Evolutionary conservation across 2,113 vertebrate genomes (phyloP), one percentile per base, ranked within the genome.

Genomic region (Chaenogobius annularis): DNA sequence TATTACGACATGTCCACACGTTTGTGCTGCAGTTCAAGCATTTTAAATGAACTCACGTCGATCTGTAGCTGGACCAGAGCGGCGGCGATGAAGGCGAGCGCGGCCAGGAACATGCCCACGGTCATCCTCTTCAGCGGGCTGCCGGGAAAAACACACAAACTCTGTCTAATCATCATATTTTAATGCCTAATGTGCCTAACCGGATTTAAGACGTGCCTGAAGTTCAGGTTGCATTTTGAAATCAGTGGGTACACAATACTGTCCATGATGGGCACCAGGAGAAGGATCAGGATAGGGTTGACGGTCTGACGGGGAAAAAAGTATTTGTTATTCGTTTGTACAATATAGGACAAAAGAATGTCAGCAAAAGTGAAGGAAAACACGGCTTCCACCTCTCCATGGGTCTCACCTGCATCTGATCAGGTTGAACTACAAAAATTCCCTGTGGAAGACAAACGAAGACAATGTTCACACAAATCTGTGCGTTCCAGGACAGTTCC

Each of bases 361-460:
- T 19, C 19, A 52, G 37, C 19, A 52, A 19, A 19, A n/a, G 15
- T n/a, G n/a, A 46, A 46, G 7, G 1, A 46, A 10, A 46, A 43
- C 7, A 43, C 40, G 1, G 40, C 2, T 43, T 31, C 26, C 4
- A 9, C 3, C 2, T 52, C 3, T 8, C 19, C 19, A 4, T 19
- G 0, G 0, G n/a, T 68, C 83, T 87, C 85, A 98, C 98, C 96
- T 98, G 97, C 96, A 99, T 99, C 81, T 98, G 96, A 70, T 99
- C 97, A 0, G 98, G 97, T 83, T 96, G 93, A 79, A 99, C 87
- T 2, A 83, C 78, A 19, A 98, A 6, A 0, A 15, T 0, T 66
- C 97, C 98, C 98, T 99, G 81, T 75, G 14, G 59, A 59, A 66
- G 37, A 11, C 75, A 69, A 44, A 40, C 72, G 48, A 2, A 8